Conservation (phyloP, 2,113 vertebrate species). For the Proterorhinus semilunaris region DNA sequence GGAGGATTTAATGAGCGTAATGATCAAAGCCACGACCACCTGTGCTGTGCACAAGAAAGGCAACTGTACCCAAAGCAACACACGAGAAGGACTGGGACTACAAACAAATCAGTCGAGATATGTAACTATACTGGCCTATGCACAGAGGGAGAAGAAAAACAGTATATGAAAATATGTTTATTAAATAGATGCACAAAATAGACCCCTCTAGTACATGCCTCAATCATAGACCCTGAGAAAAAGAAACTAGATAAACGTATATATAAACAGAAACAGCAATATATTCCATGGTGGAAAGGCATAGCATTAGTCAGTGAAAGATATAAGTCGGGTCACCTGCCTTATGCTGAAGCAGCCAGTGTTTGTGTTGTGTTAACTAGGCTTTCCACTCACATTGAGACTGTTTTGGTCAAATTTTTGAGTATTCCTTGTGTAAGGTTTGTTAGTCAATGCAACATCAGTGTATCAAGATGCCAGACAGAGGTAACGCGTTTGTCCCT, state of each 20-base stretch:
- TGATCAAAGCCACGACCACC: constrained; percentile 76
- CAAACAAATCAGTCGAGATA: constrained; percentile 62
- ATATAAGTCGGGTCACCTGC: constrained; percentile 63
- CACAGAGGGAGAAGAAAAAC: constrained; percentile 70
- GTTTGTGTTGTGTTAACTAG: constrained; percentile 56
- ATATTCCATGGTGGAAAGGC: constrained; percentile 81
- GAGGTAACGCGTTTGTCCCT: constrained; percentile 77
- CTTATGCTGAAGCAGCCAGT: constrained; percentile 64
- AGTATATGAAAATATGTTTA: constrained; percentile 70
- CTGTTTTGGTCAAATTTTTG: constrained; percentile 64
- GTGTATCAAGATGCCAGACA: constrained; percentile 74
- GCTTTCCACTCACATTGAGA: constrained; percentile 52
- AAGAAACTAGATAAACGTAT: constrained; percentile 67
- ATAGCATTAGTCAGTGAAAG: constrained; percentile 73
- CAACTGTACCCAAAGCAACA: constrained; percentile 67
- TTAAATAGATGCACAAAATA: constrained; percentile 79
- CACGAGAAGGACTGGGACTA: constrained; percentile 49
- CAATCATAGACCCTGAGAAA: constrained; percentile 83
- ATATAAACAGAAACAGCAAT: constrained; percentile 70
- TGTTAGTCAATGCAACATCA: constrained; percentile 56
- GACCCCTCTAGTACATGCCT: constrained; percentile 74
- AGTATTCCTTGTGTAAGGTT: constrained; percentile 49
- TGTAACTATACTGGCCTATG: constrained; percentile 69
- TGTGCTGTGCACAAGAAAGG: constrained; percentile 74
- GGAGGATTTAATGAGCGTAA: constrained; percentile 70